Percentiles rank a stretch among this genome's conserved stretches.
Evolutionary conservation across 1,140 invertebrate species (phyloP).

Genomic region (Proctacanthus coquilletti): DNA sequence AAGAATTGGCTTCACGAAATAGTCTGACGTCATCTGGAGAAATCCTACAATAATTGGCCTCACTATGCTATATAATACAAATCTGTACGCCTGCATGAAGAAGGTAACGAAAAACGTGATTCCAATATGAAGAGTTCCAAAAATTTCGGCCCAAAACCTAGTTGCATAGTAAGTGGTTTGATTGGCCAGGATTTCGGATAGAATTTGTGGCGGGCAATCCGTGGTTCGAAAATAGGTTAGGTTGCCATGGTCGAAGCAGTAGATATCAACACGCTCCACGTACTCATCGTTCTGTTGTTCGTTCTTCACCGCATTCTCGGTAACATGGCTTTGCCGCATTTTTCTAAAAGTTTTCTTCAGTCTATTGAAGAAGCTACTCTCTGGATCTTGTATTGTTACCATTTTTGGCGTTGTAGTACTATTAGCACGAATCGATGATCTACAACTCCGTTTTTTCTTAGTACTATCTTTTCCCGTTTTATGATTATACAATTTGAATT

Average conservation of each 20-base stretch:
- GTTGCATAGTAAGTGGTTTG: slow-evolving; percentile 40
- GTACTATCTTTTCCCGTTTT: too few species aligned
- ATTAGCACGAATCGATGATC: too few species aligned
- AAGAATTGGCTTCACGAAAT: slow-evolving; percentile 46
- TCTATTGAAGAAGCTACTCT: too few species aligned
- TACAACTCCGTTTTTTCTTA: too few species aligned
- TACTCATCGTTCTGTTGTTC: too few species aligned
- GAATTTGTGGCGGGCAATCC: slow-evolving; percentile 38
- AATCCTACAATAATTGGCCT: slow-evolving; percentile 41
- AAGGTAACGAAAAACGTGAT: slow-evolving; percentile 43
- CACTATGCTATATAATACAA: slow-evolving; percentile 38
- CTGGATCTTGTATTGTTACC: too few species aligned
- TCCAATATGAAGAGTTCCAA: slow-evolving; percentile 42
- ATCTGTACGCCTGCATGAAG: slow-evolving; percentile 38
- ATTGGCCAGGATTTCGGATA: slow-evolving; percentile 38
- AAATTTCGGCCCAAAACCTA: slow-evolving; percentile 49
- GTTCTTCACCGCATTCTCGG: too few species aligned
- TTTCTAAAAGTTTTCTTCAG: too few species aligned
- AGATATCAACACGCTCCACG: slow-evolving; percentile 40
- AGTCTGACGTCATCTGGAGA: slow-evolving; percentile 45
- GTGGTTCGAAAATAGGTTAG: slow-evolving; percentile 44
- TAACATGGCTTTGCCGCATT: too few species aligned
- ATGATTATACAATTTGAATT: too few species aligned
- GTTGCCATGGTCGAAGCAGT: slow-evolving; percentile 51
- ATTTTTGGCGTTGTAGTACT: too few species aligned